Base-by-base conservation (phyloP, 2,888 invertebrate species). In the Callyntrura sp. region DNA sequence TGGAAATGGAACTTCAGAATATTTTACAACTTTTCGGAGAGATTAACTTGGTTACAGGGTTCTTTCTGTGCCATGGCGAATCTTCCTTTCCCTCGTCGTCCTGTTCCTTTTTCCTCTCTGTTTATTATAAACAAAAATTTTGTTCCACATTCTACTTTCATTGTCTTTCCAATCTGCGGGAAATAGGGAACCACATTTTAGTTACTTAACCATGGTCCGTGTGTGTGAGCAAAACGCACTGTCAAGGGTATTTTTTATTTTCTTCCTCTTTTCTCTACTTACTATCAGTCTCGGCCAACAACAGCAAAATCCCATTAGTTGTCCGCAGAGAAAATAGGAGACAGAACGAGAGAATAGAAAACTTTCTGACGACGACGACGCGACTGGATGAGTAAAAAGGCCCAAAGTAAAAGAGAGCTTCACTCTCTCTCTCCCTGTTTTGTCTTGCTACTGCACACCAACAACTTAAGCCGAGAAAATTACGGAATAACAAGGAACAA, bases 401-500 rank as follows among this genome's bases (percentile, higher is more conserved):
- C n/a, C 11, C 6, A 5, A n/a, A 25, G 28, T 35, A 20, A 73
- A 23, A 45, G 43, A 73, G 35, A n/a, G n/a, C n/a, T n/a, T n/a
- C n/a, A n/a, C n/a, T 20, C 17, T 9, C 43, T 17, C 43, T 68
- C 14, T 8, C 62, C 8, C 11, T n/a, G 6, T 65, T 65, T 65
- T 35, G n/a, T n/a, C 17, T 28, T n/a, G 79, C 55, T 79, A 57
- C 43, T 17, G 17, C 28, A 35, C 35, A 35, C 35, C 8, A 43
- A 43, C 28, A 70, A 17, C 11, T 48, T 48, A 83, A 83, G 83
- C 68, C 48, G 20, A 68, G 83, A 83, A 83, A 83, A 83, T 83
- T 68, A 25, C 48, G 17, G 60, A 60, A 60, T 83, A 83, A 83
- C 83, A 83, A 83, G 83, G 20, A 57, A 28, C 48, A 83, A 82